Evolutionary conservation across 2,888 invertebrate species (phyloP), one percentile per base, ranked within the genome.

Genomic region (Torymus auratus): DNA sequence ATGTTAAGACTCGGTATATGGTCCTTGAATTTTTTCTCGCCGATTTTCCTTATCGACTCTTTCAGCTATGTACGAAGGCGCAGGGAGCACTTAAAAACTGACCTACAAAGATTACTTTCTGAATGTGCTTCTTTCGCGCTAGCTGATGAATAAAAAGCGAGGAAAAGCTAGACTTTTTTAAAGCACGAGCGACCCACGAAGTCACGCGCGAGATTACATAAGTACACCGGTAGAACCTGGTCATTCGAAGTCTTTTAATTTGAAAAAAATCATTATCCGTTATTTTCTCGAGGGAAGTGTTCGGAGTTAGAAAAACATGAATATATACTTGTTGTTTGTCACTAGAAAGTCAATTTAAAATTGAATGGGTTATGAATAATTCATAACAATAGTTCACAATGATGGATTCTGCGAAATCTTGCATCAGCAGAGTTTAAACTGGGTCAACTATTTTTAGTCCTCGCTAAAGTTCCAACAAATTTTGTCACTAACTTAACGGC

Each of bases 31-130:
- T 7, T 58, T 69, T 28, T 2, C 28, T n/a, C 11, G 3, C 11
- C 7, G 0, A 20, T 55, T 65, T 73, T 73, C 23, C 41, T 71
- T 52, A 71, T 60, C 50, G 60, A n/a, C 50, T 41, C 41, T 41
- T 50, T 50, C 52, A 60, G 60, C 23, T 55, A 50, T 13, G 13
- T 28, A 15, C 17, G 20, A 53, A 23, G 23, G 41, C 41, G 41
- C 41, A 7, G 41, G 7, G 53, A 13, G 55, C 28, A 64, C 73
- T 65, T 65, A 28, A 56, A 72, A 74, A 56, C 14, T 58, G 65
- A 65, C 74, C 74, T 65, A 74, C 41, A 65, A 65, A 74, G 74
- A 65, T 74, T 56, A 74, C 65, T 65, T 58, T n/a, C 28, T 10
- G 65, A 28, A 41, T 64, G 55, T 14, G 62, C 17, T 64, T 53